Evolutionary conservation across 2,797 vertebrate genomes (phyloP).

Genomic region (Chelidonichthys spinosus): DNA sequence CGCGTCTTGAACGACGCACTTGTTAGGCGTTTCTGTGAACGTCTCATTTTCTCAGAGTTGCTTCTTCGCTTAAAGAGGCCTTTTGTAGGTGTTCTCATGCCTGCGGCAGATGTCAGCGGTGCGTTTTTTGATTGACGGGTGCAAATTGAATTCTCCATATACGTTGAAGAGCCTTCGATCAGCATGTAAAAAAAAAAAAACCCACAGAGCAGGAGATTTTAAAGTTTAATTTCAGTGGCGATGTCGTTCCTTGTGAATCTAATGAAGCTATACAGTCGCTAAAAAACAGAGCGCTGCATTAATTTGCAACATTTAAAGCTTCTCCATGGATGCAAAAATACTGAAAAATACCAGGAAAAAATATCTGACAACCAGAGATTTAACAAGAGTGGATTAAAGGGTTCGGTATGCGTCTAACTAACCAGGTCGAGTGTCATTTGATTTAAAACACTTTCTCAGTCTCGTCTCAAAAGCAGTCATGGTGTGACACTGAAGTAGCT

Average conservation of each 20-base stretch:
- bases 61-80: conserved; percentile 41
- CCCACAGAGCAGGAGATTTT: background rate
- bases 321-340: background rate
- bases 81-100: conserved; percentile 13
- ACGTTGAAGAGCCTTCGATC: background rate
- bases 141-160: conserved; percentile 50
- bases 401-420: background rate
- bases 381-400: background rate
- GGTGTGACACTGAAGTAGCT: background rate
- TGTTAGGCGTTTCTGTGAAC: conserved; percentile 17
- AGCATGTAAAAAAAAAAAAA: conserved; percentile 7
- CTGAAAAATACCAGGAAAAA: background rate
- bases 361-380: background rate
- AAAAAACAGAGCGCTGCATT: background rate
- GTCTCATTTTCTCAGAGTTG: conserved; percentile 41
- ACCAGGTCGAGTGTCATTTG: background rate
- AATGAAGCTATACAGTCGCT: background rate
- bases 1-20: background rate
- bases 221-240: background rate
- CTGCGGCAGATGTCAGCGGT: conserved; percentile 22
- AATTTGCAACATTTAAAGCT: conserved; percentile 8
- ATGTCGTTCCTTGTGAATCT: background rate
- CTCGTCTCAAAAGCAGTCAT: background rate
- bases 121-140: conserved; percentile 57
- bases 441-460: too few species aligned